Percentiles rank a stretch among this genome's conserved stretches.
Conservation (phyloP, 2,797 vertebrate species). For the Anabacerthia variegaticeps region DNA sequence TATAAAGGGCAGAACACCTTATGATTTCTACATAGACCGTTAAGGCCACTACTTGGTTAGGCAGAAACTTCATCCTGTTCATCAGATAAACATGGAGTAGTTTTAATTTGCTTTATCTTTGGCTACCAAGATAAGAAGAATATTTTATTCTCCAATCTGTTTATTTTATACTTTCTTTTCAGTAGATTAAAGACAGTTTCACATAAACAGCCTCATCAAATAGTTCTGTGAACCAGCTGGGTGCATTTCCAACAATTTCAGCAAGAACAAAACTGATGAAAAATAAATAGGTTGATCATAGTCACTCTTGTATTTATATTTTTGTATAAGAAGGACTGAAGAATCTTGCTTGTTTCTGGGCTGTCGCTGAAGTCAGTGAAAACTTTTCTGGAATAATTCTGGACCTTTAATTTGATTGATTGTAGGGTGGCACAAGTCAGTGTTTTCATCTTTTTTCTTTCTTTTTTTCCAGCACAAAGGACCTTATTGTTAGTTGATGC, state of each 20-base stretch:
- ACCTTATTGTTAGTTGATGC: neutral
- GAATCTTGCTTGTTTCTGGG: neutral
- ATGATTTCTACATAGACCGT: neutral
- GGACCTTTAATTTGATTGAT: slow-evolving; percentile 27
- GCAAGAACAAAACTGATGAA: neutral
- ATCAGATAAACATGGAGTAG: neutral
- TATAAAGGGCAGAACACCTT: neutral
- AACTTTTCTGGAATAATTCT: slow-evolving; percentile 11
- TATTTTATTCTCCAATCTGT: neutral
- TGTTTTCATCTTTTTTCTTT: slow-evolving; percentile 17
- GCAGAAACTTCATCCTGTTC: neutral
- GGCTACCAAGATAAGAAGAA: neutral
- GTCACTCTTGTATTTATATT: neutral
- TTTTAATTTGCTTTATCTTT: slow-evolving; percentile 8
- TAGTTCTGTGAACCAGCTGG: neutral
- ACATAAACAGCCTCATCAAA: neutral
- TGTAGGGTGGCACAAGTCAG: neutral
- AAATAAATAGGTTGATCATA: slow-evolving; percentile 13
- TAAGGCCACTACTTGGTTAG: neutral
- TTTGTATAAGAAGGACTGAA: neutral
- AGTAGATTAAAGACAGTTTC: neutral
- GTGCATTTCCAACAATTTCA: slow-evolving; percentile 5
- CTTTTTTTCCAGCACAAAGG: slow-evolving; percentile 20
- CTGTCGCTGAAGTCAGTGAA: neutral
- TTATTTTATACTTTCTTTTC: neutral